A percentile compares a stretch with the other conserved stretches of the same genome.
Evolutionary conservation across 2,888 invertebrate species (phyloP).

Genomic region (Cosmorhoe ocellata): DNA sequence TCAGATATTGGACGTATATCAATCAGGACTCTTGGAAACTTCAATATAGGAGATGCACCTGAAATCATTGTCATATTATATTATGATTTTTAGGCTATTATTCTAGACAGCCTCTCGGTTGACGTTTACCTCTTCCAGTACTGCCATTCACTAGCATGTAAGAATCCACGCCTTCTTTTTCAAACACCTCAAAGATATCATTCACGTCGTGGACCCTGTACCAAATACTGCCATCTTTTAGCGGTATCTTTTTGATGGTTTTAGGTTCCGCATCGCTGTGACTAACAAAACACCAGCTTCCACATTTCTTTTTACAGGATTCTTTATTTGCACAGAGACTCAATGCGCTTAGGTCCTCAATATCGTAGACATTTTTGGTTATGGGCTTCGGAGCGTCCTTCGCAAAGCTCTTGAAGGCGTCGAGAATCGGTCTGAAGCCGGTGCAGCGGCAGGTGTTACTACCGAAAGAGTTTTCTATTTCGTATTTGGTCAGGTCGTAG

Average conservation of each 20-base stretch:
- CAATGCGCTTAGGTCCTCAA: slow-evolving; percentile 63
- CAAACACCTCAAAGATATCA: slow-evolving; percentile 75
- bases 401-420: slow-evolving; percentile 89
- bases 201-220: slow-evolving; percentile 73
- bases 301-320: slow-evolving; percentile 57
- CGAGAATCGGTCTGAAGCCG: slow-evolving; percentile 89
- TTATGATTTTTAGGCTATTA: too few relatives aligned
- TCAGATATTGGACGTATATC: slow-evolving; percentile 84
- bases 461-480: slow-evolving; percentile 88
- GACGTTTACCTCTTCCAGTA: slow-evolving; percentile 85
- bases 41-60: slow-evolving; percentile 71
- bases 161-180: slow-evolving; percentile 57
- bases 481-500: slow-evolving; percentile 45
- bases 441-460: slow-evolving; percentile 92
- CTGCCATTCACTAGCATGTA: slow-evolving; percentile 87
- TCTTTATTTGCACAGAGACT: slow-evolving; percentile 41
- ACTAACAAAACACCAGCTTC: slow-evolving; percentile 55
- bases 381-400: slow-evolving; percentile 74
- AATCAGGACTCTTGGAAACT: slow-evolving; percentile 80
- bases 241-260: slow-evolving; percentile 44
- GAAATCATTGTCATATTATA: slow-evolving; percentile 35
- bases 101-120: too few relatives aligned
- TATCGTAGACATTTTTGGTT: slow-evolving; percentile 68
- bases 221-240: slow-evolving; percentile 72
- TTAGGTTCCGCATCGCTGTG: slow-evolving; percentile 40